Conservation (phyloP, 2,113 vertebrate species). For the Rhynchomys soricoides region DNA sequence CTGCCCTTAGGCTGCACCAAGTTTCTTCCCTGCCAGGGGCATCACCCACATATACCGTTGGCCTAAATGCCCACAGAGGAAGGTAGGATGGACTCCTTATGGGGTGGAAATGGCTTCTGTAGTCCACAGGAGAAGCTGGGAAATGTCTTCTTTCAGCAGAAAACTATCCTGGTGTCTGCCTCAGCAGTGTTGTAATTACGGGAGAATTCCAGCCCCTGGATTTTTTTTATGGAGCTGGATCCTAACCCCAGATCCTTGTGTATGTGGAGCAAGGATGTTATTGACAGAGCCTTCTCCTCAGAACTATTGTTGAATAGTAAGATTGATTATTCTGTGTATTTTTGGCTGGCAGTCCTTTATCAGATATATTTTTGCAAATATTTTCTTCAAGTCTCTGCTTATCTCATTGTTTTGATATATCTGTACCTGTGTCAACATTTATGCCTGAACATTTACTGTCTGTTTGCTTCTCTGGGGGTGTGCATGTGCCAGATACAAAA, state of each 20-base stretch:
- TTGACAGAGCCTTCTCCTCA: neutral
- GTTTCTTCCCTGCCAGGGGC: neutral
- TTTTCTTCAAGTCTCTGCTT: neutral
- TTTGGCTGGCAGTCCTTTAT: neutral
- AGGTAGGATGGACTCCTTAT: neutral
- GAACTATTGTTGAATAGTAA: neutral
- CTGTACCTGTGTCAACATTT: neutral
- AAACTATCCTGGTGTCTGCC: neutral
- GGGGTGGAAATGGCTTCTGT: neutral
- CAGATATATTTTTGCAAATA: neutral
- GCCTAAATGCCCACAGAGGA: neutral
- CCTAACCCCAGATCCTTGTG: neutral
- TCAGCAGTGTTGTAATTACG: neutral
- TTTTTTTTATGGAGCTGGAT: neutral
- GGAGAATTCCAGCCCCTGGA: neutral
- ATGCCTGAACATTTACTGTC: neutral
- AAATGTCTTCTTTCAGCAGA: neutral
- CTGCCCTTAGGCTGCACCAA: neutral
- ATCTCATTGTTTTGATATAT: neutral
- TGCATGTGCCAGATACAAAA: neutral
- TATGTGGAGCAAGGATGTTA: neutral
- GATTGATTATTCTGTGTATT: neutral
- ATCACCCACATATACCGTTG: neutral
- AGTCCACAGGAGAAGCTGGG: neutral
- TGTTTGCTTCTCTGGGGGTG: constrained; percentile 1